phyloP scores from a whole-genome alignment of 2,113 vertebrate genomes.

The Sterna hirundo region DNA sequence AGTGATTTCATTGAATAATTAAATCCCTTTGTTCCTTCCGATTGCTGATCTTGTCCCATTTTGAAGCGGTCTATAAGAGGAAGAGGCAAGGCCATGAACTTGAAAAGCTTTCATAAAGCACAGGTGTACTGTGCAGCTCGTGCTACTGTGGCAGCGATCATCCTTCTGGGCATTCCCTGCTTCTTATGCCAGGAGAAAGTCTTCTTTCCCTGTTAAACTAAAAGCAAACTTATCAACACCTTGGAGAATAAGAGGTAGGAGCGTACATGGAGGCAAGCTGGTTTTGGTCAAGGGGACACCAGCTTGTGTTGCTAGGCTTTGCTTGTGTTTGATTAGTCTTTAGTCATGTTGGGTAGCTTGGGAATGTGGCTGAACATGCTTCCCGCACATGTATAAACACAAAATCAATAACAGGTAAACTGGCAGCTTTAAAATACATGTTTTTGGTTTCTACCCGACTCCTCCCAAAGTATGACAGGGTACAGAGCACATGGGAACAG shows the following conservation, averaged over 20 bases:
- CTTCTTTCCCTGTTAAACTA: not conserved
- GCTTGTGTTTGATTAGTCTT: not conserved
- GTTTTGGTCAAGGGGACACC: not conserved
- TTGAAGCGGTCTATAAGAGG: not conserved
- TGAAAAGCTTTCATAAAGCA: not conserved
- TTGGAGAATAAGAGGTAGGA: not conserved
- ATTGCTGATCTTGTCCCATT: not conserved
- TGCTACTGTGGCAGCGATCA: not conserved
- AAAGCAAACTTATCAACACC: not conserved
- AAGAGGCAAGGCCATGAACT: not conserved
- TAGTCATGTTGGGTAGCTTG: not conserved
- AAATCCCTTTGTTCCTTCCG: not conserved
- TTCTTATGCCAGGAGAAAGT: not conserved
- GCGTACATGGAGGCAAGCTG: not conserved
- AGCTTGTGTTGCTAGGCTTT: not conserved
- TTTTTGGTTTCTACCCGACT: not conserved
- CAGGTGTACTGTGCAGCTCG: not conserved
- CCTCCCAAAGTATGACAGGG: not conserved
- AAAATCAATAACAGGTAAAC: not conserved
- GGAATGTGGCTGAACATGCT: not conserved
- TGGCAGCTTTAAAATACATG: rapidly evolving
- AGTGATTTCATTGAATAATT: not conserved
- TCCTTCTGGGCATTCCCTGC: not conserved
- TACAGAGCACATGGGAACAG: not conserved
- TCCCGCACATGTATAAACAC: not conserved